Base-by-base conservation (phyloP, 2,113 vertebrate species). In the Pelodiscus sinensis region DNA sequence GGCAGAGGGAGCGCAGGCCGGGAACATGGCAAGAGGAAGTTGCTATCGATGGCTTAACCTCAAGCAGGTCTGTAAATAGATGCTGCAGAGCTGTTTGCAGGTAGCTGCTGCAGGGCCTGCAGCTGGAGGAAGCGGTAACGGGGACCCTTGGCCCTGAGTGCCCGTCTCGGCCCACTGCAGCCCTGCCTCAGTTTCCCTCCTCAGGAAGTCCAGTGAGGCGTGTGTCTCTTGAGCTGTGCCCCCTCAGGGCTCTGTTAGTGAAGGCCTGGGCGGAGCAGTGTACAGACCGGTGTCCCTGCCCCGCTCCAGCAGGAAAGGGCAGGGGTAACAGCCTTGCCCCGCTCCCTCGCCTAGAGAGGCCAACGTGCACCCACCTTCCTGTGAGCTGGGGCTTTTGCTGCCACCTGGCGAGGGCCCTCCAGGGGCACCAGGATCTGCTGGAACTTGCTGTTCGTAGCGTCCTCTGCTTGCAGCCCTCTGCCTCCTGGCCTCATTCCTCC, bases 391-490 rank as follows among this genome's bases (percentile, higher is more conserved):
- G 31, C 62, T 65, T 65, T 65, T n/a, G 14, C 62, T 68, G 62
- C 62, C 3, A 8, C 31, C 31, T n/a, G 31, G 60, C 14, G 7
- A 31, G 16, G 29, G 27, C 60, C 60, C 15, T 29, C 12, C 29
- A 8, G 31, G 31, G 65, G 14, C 18, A 8, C 0, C n/a, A 18
- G 65, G 18, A 8, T n/a, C 65, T 2, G 2, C 4, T 21, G 65
- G 35, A 31, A 35, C n/a, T 68, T 19, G 16, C 18, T n/a, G 9
- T n/a, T 18, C 62, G 19, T 5, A 19, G 16, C 1, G 16, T 19
- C 16, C 4, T 8, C 65, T 19, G n/a, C 31, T 71, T 2, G 9
- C 16, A 10, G 65, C 65, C 65, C 16, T 71, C 31, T 68, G 16
- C 4, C 65, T 18, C 8, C 31, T 31, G 8, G 16, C 2, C n/a